These are phyloP conservation scores for Coptodon bakossiorum DNA, from an alignment of 2,113 vertebrate genomes.

Conservation along the genomic window DNA sequence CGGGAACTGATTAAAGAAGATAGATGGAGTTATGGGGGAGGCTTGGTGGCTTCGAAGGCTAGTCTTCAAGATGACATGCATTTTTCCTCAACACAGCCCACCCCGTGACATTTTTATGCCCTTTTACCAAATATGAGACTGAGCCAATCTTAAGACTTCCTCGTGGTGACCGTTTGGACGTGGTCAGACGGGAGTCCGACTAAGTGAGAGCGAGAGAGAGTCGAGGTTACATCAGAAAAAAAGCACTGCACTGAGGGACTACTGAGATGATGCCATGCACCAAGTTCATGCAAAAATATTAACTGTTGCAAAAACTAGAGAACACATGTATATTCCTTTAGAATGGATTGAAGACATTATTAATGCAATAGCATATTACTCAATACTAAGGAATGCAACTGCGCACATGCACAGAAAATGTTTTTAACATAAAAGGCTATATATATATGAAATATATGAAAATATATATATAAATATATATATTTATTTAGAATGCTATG, in stretches of 20 bases:
- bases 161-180: slow-evolving; percentile 28
- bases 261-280: slow-evolving; percentile 55
- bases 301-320: slow-evolving; percentile 76
- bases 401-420: slow-evolving; percentile 78
- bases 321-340: slow-evolving; percentile 76
- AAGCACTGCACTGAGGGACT: slow-evolving; percentile 37
- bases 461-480: slow-evolving; percentile 69
- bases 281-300: slow-evolving; percentile 75
- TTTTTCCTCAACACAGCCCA: slow-evolving; percentile 58
- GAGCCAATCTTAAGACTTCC: slow-evolving; percentile 44
- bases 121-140: slow-evolving; percentile 43
- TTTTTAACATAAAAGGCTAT: slow-evolving; percentile 77
- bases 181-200: slow-evolving; percentile 6
- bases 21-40: background rate
- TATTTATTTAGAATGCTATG: slow-evolving; percentile 83
- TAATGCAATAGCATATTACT: slow-evolving; percentile 79
- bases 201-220: background rate
- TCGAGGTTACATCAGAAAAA: background rate
- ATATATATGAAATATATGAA: slow-evolving; percentile 64
- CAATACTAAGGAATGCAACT: slow-evolving; percentile 79
- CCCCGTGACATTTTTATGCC: slow-evolving; percentile 7
- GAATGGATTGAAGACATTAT: slow-evolving; percentile 76
- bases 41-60: slow-evolving; percentile 25
- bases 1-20: background rate
- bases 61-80: slow-evolving; percentile 54